Conservation (phyloP, 2,888 invertebrate genomes). For the Patella pellucida region DNA sequence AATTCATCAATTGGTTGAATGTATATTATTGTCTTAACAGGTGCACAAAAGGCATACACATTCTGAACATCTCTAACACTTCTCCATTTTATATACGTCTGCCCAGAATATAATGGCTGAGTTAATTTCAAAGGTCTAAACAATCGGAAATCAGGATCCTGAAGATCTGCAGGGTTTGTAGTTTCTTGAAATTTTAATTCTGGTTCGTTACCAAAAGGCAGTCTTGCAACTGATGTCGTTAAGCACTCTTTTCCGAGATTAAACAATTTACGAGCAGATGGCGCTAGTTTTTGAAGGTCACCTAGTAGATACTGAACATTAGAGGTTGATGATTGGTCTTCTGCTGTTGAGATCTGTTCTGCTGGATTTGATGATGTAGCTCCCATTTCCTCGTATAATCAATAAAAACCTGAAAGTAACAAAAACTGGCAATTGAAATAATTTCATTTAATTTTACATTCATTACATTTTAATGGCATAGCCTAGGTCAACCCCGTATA, state of each 20-base stretch:
- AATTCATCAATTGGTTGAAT: slow-evolving; percentile 61
- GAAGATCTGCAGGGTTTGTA: not conserved
- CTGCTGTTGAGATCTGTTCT: too few species aligned
- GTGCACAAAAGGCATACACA: slow-evolving; percentile 41
- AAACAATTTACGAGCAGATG: slow-evolving; percentile 41
- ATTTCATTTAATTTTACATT: too few species aligned
- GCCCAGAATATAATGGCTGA: slow-evolving; percentile 44
- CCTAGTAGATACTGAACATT: slow-evolving; percentile 32
- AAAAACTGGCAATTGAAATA: too few species aligned
- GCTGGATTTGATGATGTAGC: too few species aligned
- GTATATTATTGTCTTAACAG: slow-evolving; percentile 52
- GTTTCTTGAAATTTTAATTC: not conserved
- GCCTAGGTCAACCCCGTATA: too few species aligned
- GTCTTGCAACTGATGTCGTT: not conserved
- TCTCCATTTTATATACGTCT: slow-evolving; percentile 63
- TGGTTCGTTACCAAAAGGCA: not conserved
- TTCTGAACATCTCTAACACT: slow-evolving; percentile 45
- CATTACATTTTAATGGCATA: too few species aligned
- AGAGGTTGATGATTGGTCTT: not conserved
- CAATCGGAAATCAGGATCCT: slow-evolving; percentile 24
- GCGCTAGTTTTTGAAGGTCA: slow-evolving; percentile 41
- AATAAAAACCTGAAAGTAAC: too few species aligned
- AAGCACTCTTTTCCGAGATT: slow-evolving; percentile 34
- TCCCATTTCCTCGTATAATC: too few species aligned
- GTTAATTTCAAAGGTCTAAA: slow-evolving; percentile 40